A percentile compares a stretch with the other conserved stretches of the same genome.
Conservation (phyloP, 2,797 vertebrate genomes). For the Tiaroga cobitis region DNA sequence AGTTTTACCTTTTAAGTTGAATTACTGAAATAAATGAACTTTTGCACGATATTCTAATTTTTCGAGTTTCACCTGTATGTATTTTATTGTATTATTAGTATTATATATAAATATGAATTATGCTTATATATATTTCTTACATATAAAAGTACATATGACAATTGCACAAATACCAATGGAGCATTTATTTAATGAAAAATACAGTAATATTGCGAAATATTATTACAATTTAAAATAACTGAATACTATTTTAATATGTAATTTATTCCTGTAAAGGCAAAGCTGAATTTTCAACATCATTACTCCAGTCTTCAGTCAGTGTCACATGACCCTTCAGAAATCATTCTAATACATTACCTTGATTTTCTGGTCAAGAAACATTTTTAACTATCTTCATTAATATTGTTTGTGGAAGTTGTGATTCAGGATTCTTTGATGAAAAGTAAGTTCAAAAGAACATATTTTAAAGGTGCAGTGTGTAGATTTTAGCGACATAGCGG, state of each 20-base stretch:
- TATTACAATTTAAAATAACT: neutral
- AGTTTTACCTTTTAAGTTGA: too few relatives aligned
- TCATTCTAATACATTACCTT: neutral
- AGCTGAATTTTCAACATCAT: neutral
- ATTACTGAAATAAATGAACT: too few relatives aligned
- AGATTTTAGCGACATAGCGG: too few relatives aligned
- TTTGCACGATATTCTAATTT: too few relatives aligned
- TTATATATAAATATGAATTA: neutral
- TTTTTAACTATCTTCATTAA: neutral
- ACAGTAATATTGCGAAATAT: neutral
- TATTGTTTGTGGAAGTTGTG: neutral
- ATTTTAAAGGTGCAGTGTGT: too few relatives aligned
- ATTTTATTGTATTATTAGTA: neutral
- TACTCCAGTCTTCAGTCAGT: neutral
- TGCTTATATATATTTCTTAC: neutral
- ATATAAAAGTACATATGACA: neutral
- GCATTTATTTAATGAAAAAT: neutral
- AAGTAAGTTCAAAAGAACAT: neutral
- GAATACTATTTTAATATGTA: neutral
- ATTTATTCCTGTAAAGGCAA: neutral
- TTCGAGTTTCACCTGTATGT: too few relatives aligned
- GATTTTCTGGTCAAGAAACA: neutral
- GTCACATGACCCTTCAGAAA: neutral
- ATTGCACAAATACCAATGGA: neutral
- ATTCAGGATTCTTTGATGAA: neutral